Conservation (phyloP, 2,113 vertebrate genomes). For the Siniperca knerii region DNA sequence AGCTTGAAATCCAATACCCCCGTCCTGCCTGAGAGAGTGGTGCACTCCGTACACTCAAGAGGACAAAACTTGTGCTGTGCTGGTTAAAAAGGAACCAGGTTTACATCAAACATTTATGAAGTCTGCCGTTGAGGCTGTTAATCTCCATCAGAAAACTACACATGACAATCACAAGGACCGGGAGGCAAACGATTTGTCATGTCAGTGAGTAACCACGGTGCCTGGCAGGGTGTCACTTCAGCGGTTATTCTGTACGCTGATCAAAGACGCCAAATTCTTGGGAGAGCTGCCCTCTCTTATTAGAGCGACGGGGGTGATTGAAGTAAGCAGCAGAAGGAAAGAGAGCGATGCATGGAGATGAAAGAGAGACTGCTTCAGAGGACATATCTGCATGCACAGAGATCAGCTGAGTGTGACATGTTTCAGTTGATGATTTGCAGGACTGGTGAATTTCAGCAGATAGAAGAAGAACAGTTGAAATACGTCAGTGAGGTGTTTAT, state of each 20-base stretch:
- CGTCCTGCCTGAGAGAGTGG: constrained; percentile 55
- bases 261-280: constrained; percentile 58
- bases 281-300: constrained; percentile 31
- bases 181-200: constrained; percentile 21
- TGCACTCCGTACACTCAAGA: constrained; percentile 45
- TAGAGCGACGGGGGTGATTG: neutral
- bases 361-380: constrained; percentile 34
- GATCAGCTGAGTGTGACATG: constrained; percentile 64
- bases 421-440: constrained; percentile 56
- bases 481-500: neutral
- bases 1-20: constrained; percentile 77
- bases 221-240: constrained; percentile 34
- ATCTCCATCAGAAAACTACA: constrained; percentile 43
- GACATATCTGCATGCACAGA: constrained; percentile 28
- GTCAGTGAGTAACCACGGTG: constrained; percentile 58
- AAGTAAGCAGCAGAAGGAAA: neutral
- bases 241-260: constrained; percentile 48
- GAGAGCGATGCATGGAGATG: neutral
- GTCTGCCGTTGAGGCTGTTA: constrained; percentile 45
- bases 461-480: neutral
- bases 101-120: constrained; percentile 61
- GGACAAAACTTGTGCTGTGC: constrained; percentile 31
- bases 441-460: constrained; percentile 21
- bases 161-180: constrained; percentile 62
- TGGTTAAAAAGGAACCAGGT: constrained; percentile 45